phyloP scores from a whole-genome alignment of 2,797 vertebrate species.

The Halcyon leucocephala region DNA sequence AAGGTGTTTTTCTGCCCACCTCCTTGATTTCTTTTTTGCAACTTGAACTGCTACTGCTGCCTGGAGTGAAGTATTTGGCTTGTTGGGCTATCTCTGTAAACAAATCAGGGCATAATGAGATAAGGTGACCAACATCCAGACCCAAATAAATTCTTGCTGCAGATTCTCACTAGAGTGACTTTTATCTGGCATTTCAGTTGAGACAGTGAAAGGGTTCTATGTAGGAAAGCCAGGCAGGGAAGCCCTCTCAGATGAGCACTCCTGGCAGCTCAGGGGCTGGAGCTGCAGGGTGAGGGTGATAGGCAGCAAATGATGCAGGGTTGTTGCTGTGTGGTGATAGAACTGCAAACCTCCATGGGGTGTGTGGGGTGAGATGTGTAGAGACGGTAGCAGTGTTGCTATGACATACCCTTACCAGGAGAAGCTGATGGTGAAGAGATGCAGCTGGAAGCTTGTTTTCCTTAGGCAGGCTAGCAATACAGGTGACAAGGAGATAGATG shows the following conservation, averaged over 20 bases:
- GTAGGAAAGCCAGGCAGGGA: not conserved
- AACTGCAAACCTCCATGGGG: accelerated
- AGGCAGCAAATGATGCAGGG: not conserved
- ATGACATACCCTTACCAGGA: accelerated
- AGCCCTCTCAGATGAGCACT: not conserved
- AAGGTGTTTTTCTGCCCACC: not conserved
- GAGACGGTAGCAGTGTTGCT: not conserved
- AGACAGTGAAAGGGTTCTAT: not conserved
- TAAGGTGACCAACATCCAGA: not conserved
- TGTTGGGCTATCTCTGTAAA: not conserved
- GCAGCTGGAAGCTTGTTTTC: not conserved
- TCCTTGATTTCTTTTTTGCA: not conserved
- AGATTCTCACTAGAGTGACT: not conserved
- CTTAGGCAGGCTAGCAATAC: not conserved
- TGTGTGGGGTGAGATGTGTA: not conserved
- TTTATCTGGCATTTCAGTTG: not conserved
- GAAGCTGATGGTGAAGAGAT: not conserved
- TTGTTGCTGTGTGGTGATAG: not conserved
- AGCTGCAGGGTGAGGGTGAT: not conserved
- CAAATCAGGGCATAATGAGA: not conserved
- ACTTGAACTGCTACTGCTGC: not conserved
- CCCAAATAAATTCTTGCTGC: not conserved
- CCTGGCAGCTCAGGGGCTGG: not conserved
- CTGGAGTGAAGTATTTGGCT: not conserved
- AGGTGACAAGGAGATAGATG: not conserved